Evolutionary conservation across 2,888 invertebrate genomes (phyloP).

Genomic region (Heliconius charithonia): DNA sequence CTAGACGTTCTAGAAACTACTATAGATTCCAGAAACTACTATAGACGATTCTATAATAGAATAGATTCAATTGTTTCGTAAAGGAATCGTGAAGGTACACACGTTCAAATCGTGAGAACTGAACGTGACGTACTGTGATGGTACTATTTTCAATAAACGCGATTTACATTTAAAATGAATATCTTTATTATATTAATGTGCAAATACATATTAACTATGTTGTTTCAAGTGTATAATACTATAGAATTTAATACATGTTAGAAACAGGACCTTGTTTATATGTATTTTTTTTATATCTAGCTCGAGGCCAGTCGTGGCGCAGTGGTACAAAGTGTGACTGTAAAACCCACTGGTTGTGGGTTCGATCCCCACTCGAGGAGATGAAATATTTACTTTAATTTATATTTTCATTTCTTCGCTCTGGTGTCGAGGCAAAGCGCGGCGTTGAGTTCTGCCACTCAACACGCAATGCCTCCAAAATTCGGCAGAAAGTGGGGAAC

Average conservation of each 20-base stretch:
- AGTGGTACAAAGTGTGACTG: no score
- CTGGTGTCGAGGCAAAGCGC: no score
- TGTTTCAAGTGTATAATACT: background rate
- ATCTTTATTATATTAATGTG: conserved; percentile 7
- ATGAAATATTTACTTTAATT: no score
- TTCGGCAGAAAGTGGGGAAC: no score
- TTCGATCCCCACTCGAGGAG: no score
- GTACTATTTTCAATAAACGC: background rate
- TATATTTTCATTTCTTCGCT: no score
- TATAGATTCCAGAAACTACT: background rate
- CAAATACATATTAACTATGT: background rate
- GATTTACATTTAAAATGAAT: conserved; percentile 19
- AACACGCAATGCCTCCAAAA: no score
- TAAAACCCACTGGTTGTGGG: no score
- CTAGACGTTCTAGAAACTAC: conserved; percentile 10
- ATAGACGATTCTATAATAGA: background rate
- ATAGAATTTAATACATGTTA: background rate
- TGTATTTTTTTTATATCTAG: no score
- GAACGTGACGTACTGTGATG: background rate
- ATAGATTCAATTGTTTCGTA: background rate
- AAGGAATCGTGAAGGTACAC: conserved; percentile 12
- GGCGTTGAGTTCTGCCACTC: no score
- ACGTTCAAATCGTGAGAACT: conserved; percentile 15
- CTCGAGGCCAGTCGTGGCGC: no score
- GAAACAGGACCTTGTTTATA: background rate